Conservation (phyloP, 2,113 vertebrate genomes). For the Mormyrus lacerda region DNA sequence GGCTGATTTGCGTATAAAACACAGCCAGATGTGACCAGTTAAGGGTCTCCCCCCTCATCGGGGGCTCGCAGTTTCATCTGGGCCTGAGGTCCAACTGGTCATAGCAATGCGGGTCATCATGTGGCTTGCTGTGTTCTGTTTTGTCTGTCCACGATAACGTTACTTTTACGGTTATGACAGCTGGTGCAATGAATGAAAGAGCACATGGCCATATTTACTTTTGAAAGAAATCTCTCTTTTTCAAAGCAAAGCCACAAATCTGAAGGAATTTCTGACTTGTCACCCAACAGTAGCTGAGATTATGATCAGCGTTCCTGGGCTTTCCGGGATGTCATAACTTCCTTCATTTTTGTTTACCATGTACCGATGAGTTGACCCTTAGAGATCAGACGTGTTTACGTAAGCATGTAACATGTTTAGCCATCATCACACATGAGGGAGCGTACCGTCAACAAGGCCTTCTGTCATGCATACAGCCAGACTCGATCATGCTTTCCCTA, state of each 20-base stretch:
- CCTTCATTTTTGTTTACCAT: background rate
- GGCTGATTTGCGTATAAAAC: constrained; percentile 66
- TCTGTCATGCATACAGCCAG: background rate
- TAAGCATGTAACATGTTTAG: constrained; percentile 18
- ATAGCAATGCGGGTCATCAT: too few species aligned
- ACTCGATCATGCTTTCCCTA: background rate
- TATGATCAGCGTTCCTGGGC: background rate
- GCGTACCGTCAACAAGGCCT: background rate
- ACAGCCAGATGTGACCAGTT: constrained; percentile 55
- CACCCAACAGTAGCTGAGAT: background rate
- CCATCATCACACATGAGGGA: background rate
- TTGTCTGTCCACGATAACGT: background rate
- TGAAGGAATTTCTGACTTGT: background rate
- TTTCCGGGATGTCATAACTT: background rate
- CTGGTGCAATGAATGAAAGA: background rate
- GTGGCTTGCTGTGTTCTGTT: background rate
- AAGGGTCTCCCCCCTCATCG: constrained; percentile 19
- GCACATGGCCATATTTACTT: too few species aligned
- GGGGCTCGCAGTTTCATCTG: background rate
- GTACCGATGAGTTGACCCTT: background rate
- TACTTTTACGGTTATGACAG: background rate
- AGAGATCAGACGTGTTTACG: constrained; percentile 4
- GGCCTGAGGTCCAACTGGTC: background rate
- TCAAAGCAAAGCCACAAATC: background rate
- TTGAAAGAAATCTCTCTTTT: background rate